Base-by-base conservation (phyloP, 2,888 invertebrate genomes). In the Nomada ferruginata region DNA sequence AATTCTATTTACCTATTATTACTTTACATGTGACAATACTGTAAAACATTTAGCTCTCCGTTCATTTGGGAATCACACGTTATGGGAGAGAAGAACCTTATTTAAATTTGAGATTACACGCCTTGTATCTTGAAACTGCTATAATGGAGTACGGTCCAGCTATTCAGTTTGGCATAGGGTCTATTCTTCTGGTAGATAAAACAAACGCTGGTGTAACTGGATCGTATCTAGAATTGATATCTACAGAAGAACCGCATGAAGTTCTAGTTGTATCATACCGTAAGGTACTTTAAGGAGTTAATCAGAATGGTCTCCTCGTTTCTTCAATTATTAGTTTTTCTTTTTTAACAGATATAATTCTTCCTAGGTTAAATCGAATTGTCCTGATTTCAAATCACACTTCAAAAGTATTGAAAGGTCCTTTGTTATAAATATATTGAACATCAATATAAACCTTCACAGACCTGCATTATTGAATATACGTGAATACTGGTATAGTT, bases 381-480 rank as follows among this genome's bases (percentile, higher is more conserved):
- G 97, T 92, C 97, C 97, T 0, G 97, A 98, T 92, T 97, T 97
- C 94, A 96, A 96, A 90, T 95, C 96, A 0, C 96, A 97, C 90
- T 98, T 97, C 92, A 96, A 97, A 92, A 96, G 96, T 90, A 97
- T 97, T 59, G 97, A 97, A 92, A 97, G 97, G 82, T 96, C 97
- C 0, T 92, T 97, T 68, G 96, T 97, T 59, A 94, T 96, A 0
- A 97, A 97, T 91, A 94, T 97, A 66, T 96, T 95, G 57, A 94
- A 95, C 44, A 89, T 96, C 5, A 94, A 96, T 60, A 89, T 97
- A n/a, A 94, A 96, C 52, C 95, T 97, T 68, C 97, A 97, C 91
- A 96, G 97, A 77, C 96, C 96, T 72, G 97, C 97, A 0, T 94
- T 97, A 76, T 95, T 96, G 82, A 96, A 96, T 15, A 94, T 97